These are phyloP conservation scores for Sthenelais limicola DNA, from an alignment of 2,888 invertebrate species.

Conservation along the genomic window DNA sequence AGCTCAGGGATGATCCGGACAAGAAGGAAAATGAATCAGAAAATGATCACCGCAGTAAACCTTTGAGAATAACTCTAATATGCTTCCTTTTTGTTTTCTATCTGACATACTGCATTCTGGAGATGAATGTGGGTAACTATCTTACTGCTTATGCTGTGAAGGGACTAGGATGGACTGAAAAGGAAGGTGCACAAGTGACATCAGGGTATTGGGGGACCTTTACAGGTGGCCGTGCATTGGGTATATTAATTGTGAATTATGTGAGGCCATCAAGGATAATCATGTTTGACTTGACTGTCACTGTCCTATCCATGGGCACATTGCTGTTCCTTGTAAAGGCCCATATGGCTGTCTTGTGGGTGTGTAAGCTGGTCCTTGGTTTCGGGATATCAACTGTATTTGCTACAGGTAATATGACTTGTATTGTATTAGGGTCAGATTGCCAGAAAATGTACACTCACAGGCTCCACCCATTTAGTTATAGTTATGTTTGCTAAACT, in stretches of 20 bases:
- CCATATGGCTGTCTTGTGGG: conserved; percentile 11
- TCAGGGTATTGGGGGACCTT: conserved; percentile 11
- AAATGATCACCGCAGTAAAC: neutral
- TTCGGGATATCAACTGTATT: conserved; percentile 27
- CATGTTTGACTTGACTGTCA: neutral
- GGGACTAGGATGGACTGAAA: conserved; percentile 14
- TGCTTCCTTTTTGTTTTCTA: conserved; percentile 33
- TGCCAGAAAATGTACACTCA: neutral
- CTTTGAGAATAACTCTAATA: neutral
- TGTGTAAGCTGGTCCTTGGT: conserved; percentile 6
- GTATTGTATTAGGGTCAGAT: neutral
- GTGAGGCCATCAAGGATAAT: neutral
- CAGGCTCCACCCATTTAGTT: neutral
- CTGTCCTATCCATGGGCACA: neutral
- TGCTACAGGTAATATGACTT: conserved; percentile 8
- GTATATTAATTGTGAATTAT: neutral
- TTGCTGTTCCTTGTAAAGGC: neutral
- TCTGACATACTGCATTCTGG: conserved; percentile 5
- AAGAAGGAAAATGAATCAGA: neutral
- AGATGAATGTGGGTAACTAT: conserved; percentile 15
- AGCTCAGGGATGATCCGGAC: neutral
- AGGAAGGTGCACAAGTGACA: conserved; percentile 22
- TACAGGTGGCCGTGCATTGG: neutral
- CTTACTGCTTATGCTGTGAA: conserved; percentile 15
- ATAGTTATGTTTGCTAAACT: too few relatives aligned